Base-by-base conservation (phyloP, 2,888 invertebrate genomes). In the Microdon myrmicae region DNA sequence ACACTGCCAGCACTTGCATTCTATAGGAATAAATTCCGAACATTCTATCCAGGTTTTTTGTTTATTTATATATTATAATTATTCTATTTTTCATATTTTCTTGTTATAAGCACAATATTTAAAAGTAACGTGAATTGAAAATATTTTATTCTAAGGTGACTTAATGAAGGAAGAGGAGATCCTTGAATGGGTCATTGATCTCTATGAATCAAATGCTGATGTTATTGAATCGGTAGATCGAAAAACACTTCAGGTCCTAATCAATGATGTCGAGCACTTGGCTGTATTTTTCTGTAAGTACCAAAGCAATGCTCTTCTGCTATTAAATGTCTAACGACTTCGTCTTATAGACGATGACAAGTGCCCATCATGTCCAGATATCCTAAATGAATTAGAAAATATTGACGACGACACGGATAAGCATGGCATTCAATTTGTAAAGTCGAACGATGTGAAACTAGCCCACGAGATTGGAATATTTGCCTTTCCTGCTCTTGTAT, bases 381-480 rank as follows among this genome's bases (percentile, higher is more conserved):
- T 94, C 70, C 82, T 95, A 35, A 90, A 92, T 73, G 94, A 94
- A 73, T 81, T 95, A 70, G 95, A 95, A 81, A 92, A 91, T 12
- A 94, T 94, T 71, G 94, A 94, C 74, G 94, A 94, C 75, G 94
- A 95, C 72, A 92, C 94, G 4, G 94, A 94, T 73, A 89, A 93
- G 74, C 90, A 93, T 73, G 94, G 92, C 39, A 94, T 95, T 72
- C 93, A 95, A 79, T 94, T 95, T 79, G 94, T 95, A 23, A 94
- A 95, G 76, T 93, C 94, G 2, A 93, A 91, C 75, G 94, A 95
- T 79, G 87, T 90, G 0, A 92, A 92, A 76, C 80, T 94, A 67
- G 94, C 94, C 2, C 89, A 93, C 35, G 93, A 94, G 81, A 90
- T 94, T 73, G 94, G 94, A 68, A 92, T 95, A 75, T 92, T 92